Percentiles rank a stretch among this genome's conserved stretches.
phyloP scores from a whole-genome alignment of 2,113 vertebrate genomes.

The Rhadina sibilatrix region DNA sequence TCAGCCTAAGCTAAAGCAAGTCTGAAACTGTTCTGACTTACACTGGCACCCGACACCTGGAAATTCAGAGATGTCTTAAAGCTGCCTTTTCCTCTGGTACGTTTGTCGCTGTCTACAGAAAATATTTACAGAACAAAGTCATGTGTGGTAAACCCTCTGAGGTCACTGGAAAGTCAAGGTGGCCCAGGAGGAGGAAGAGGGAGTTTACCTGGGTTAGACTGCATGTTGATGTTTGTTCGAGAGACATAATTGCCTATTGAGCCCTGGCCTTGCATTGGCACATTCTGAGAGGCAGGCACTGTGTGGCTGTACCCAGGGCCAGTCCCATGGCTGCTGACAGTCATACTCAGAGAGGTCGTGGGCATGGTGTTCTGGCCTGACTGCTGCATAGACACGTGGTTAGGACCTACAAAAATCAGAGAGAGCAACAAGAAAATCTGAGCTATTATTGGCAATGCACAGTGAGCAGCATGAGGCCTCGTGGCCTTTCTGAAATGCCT shows the following conservation, averaged over 20 bases:
- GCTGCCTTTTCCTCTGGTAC: neutral
- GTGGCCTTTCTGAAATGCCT: neutral
- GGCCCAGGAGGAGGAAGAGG: neutral
- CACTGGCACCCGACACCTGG: neutral
- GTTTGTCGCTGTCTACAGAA: neutral
- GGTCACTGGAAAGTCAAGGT: neutral
- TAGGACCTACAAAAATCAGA: constrained; percentile 76
- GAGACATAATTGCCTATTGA: constrained; percentile 86
- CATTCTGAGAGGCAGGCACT: constrained; percentile 83
- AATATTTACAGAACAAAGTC: constrained; percentile 21
- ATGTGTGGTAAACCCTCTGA: neutral
- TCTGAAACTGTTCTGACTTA: neutral
- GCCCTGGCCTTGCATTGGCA: constrained; percentile 86
- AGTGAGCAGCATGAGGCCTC: neutral
- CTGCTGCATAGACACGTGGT: constrained; percentile 89
- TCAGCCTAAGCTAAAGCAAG: neutral
- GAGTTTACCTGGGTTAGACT: constrained; percentile 87
- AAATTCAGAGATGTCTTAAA: neutral
- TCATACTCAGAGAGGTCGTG: constrained; percentile 86
- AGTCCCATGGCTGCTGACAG: constrained; percentile 81
- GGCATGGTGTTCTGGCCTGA: constrained; percentile 84
- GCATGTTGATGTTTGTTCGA: constrained; percentile 93
- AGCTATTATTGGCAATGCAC: neutral
- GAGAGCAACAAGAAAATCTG: neutral
- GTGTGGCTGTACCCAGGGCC: constrained; percentile 86